Base-by-base conservation (phyloP, 2,888 invertebrate species). In the Drosophila falleni region DNA sequence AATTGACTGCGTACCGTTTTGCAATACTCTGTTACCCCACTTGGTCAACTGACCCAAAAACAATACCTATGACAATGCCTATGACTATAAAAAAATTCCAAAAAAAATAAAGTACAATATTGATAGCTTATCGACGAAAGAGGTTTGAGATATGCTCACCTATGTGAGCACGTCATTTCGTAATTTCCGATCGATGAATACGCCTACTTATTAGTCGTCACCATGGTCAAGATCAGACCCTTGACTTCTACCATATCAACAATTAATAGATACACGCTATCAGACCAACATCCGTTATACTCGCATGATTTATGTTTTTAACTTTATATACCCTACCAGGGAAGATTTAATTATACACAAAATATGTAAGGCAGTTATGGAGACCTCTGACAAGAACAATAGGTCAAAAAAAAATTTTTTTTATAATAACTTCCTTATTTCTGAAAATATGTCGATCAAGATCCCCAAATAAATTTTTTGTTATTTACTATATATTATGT, bases 201-300 rank as follows among this genome's bases (percentile, higher is more conserved):
- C 39, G 54, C 41, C 35, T 31, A 41, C 53, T 50, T 19, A 46
- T 29, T 29, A 29, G 29, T n/a, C 8, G 47, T 58, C 35, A 54
- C 29, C 71, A 87, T 60, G 64, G 83, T 81, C 82, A 89, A 87
- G 82, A 85, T 87, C 86, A 63, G 15, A 51, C 37, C 77, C 64
- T 71, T 75, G 67, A 58, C 66, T 60, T 70, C 46, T 47, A 49
- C 26, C 33, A 46, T 56, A 51, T 46, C 56, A 26, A 53, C 39
- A 61, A 13, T 29, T 3, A 53, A 16, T 19, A 19, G n/a, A n/a
- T 19, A 29, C 13, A 23, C 15, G 37, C 23, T 71, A 71, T 69
- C 70, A 39, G 23, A 4, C 13, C 23, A 37, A 62, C 76, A 80
- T 80, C 80, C 80, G 76, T 50, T 56, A 8, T 29, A 33, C 19